Base-by-base conservation (phyloP, 64 coral and sea anemone genomes). In the Hydrozoanthus tunicans region DNA sequence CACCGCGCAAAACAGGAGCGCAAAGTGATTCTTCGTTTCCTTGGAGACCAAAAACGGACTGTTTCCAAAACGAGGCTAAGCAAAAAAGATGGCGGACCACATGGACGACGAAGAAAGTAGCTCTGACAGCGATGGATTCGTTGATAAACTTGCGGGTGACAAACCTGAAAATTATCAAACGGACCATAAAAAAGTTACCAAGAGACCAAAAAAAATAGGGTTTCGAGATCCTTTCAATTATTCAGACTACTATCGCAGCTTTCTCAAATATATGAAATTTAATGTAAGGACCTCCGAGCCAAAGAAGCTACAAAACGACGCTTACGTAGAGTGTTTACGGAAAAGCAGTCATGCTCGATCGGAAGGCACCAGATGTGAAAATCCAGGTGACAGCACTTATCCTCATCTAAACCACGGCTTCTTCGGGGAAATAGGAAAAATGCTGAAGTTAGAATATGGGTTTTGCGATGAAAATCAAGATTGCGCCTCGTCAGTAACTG, bases 381-480 rank as follows among this genome's bases (percentile, higher is more conserved):
- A 17, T 56, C 5, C 9, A 26, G 24, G 60, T n/a, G 68, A 51
- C 5, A 75, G 7, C 4, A 15, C n/a, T 52, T 26, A 58, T 88
- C 15, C 24, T 73, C 24, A 26, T 5, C 24, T 12, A 73, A 88
- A 73, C 56, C 55, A 88, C 5, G 84, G 84, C 6, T 88, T 88
- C 74, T 74, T 70, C 0, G 84, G 84, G 13, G 84, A 75, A 75
- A 73, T 59, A 32, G 68, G 68, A 51, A 88, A 27, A 58, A 25
- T 10, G 55, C 25, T 88, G 56, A 70, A 88, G 26, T 88, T 88
- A 70, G 68, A 88, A 75, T 12, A 12, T 26, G 67, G 83, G 53
- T 86, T 86, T 86, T 26, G 6, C 55, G 68, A 88, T 32, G 23
- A 74, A 43, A 61, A 25, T 58, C 56, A 86, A 25, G 68, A 54